phyloP scores from a whole-genome alignment of 2,797 vertebrate species.

The Parotocinclus haroldoi region DNA sequence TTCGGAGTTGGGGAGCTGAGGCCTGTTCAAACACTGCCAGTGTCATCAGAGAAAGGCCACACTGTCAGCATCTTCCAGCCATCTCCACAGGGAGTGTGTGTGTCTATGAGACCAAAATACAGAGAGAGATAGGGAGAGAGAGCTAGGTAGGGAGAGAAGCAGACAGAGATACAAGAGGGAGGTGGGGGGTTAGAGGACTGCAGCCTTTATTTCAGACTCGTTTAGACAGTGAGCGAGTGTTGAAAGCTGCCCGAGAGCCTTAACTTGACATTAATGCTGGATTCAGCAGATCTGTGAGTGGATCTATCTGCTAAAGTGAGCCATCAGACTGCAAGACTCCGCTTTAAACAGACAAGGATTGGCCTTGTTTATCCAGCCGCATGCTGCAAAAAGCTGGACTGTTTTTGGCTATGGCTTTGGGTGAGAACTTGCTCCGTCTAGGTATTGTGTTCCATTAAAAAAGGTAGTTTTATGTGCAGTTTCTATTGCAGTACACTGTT shows the following conservation, averaged over 20 bases:
- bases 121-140: not conserved
- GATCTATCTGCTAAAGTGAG: constrained; percentile 53
- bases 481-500: too few species aligned
- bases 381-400: not conserved
- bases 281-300: constrained; percentile 51
- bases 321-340: constrained; percentile 50
- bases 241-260: constrained; percentile 50
- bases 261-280: constrained; percentile 51
- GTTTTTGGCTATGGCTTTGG: not conserved
- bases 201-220: constrained; percentile 40
- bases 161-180: constrained; percentile 26
- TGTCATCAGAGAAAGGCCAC: constrained; percentile 47
- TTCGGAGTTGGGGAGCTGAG: constrained; percentile 29
- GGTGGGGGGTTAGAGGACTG: not conserved
- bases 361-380: constrained; percentile 40
- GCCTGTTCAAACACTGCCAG: constrained; percentile 41
- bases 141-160: not conserved
- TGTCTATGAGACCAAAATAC: constrained; percentile 1
- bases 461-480: too few species aligned
- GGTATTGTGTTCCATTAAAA: too few species aligned
- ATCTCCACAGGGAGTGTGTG: constrained; percentile 21
- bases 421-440: too few species aligned
- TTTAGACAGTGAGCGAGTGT: constrained; percentile 52
- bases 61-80: constrained; percentile 46
- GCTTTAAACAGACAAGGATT: constrained; percentile 39